A percentile compares a stretch with the other conserved stretches of the same genome.
These are phyloP conservation scores for Morphnarchus princeps DNA, from an alignment of 2,113 vertebrate genomes.

Conservation along the genomic window DNA sequence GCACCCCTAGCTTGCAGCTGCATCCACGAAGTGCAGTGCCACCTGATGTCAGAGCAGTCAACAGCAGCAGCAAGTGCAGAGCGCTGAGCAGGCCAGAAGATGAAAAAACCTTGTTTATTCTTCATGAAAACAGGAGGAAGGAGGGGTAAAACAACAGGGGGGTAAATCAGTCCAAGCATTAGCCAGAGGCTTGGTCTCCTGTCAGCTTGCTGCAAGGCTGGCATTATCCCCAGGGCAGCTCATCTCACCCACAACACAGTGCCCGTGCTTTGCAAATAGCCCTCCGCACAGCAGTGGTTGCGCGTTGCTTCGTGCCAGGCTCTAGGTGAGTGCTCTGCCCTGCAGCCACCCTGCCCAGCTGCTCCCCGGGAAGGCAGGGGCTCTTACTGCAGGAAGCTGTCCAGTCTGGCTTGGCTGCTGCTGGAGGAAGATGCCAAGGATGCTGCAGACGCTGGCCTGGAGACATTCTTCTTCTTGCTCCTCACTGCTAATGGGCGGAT, in stretches of 20 bases:
- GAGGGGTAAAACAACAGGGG: not conserved
- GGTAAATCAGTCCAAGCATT: not conserved
- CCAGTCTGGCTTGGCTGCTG: constrained; percentile 62
- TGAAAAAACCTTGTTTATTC: not conserved
- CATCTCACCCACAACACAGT: not conserved
- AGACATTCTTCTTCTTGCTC: constrained; percentile 46
- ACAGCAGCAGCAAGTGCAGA: not conserved
- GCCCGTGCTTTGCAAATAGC: not conserved
- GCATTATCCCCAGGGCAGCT: not conserved
- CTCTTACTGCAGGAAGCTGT: constrained; percentile 62
- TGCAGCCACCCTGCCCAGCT: not conserved
- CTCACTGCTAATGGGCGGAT: constrained; percentile 59
- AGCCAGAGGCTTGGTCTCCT: not conserved
- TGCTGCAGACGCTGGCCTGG: not conserved
- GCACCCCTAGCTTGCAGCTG: not conserved
- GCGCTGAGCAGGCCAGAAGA: not conserved
- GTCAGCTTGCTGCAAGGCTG: not conserved
- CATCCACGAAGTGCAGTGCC: not conserved
- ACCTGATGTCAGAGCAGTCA: not conserved
- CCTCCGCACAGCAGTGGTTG: accelerated
- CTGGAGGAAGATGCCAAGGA: not conserved
- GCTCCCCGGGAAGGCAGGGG: not conserved
- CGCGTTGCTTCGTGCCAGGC: accelerated
- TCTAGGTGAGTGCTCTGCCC: not conserved
- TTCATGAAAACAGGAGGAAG: not conserved